Evolutionary conservation across 2,888 invertebrate genomes (phyloP), one percentile per base, ranked within the genome.

Genomic region (Gandaritis pyraliata): DNA sequence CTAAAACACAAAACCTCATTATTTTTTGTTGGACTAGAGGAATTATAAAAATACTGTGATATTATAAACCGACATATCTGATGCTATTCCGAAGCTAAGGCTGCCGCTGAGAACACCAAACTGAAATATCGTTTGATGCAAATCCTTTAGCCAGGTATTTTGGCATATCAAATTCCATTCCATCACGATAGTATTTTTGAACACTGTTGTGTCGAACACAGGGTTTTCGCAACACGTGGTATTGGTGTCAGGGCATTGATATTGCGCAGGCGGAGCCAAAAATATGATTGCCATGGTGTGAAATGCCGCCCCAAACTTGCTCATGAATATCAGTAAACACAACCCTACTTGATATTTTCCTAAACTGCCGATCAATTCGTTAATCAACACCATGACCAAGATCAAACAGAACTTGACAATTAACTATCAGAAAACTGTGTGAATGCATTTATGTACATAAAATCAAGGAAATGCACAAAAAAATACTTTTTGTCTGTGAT

Each of bases 141-240:
- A 85, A 76, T 95, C 95, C 38, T 94, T 94, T 61, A 96, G 84
- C 83, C 94, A 94, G 3, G 90, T 85, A 23, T 90, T 92, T 36
- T 93, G 88, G 78, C 96, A 96, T 16, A 96, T 95, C 63, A 97
- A 87, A 78, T 95, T 92, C 95, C 95, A 97, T 93, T 96, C 94
- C 2, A 94, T 95, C 36, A 94, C 90, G 47, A 96, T 95, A 0
- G 96, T 96, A 71, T 94, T 94, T 5, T 90, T 84, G 77, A 96
- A 96, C 48, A 94, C 75, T 38, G 90, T 92, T 70, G 85, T 94
- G 75, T 96, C 93, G 76, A 93, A 96, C 6, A 92, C 82, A 57
- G 94, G 92, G 62, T 87, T 78, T 0, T 90, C 83, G 72, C 95
- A 95, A 48, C 92, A 88, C 15, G 77, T 75, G 1, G 48, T 57